phyloP scores from a whole-genome alignment of 2,888 invertebrate species.

The Aphelenchoides bicaudatus region DNA sequence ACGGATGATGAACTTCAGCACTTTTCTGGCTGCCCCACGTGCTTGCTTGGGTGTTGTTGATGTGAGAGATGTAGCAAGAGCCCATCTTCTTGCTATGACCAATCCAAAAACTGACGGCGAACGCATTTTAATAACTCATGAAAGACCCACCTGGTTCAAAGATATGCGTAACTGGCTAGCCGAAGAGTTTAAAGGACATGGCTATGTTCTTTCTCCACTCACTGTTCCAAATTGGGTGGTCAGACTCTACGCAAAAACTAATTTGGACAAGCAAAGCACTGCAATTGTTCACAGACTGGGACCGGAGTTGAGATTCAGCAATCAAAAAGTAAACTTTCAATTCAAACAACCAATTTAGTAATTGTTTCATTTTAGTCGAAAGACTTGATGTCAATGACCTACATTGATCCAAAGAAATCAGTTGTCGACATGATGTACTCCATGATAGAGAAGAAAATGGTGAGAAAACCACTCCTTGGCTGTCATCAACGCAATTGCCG shows the following conservation, averaged over 20 bases:
- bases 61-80: conserved; percentile 65
- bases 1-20: conserved; percentile 40
- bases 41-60: conserved; percentile 63
- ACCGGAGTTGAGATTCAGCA: conserved; percentile 54
- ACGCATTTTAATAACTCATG: conserved; percentile 62
- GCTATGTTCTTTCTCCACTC: conserved; percentile 62
- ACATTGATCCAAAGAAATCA: conserved; percentile 62
- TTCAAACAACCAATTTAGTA: not conserved
- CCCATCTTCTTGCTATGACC: conserved; percentile 63
- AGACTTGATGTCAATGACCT: conserved; percentile 62
- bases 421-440: conserved; percentile 62
- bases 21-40: conserved; percentile 41
- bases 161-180: conserved; percentile 63
- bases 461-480: conserved; percentile 7
- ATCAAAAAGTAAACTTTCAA: conserved; percentile 49
- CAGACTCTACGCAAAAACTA: conserved; percentile 61
- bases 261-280: conserved; percentile 62
- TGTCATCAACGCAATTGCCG: not conserved
- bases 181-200: conserved; percentile 63
- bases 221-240: conserved; percentile 61
- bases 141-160: conserved; percentile 63
- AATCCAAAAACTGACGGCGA: conserved; percentile 62
- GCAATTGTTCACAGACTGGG: conserved; percentile 47
- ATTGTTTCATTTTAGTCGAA: conserved; percentile 60
- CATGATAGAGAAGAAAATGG: conserved; percentile 28